A percentile compares a stretch with the other conserved stretches of the same genome.
Conservation (phyloP, 2,113 vertebrate species). For the Mobula birostris region DNA sequence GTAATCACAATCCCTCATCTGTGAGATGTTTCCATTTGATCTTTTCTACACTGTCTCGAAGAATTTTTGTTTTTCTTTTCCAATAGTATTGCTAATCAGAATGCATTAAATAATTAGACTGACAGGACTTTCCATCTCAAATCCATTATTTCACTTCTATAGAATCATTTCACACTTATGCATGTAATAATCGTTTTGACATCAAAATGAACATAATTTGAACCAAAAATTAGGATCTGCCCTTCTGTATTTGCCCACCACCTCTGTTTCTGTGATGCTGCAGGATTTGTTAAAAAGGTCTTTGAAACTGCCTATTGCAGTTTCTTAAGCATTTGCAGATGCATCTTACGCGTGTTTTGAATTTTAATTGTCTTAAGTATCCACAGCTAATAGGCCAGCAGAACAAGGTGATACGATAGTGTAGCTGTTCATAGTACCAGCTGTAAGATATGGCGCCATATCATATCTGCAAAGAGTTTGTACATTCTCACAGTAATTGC, state of each 20-base stretch:
- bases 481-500: no score
- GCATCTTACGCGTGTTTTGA: background rate
- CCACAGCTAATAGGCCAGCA: background rate
- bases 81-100: no score
- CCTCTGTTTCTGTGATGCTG: background rate
- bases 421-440: no score
- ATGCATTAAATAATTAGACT: background rate
- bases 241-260: background rate
- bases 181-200: background rate
- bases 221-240: background rate
- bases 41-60: no score
- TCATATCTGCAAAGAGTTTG: no score
- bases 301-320: background rate
- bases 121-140: background rate
- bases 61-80: no score
- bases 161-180: background rate
- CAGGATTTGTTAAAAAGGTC: background rate
- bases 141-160: background rate
- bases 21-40: no score
- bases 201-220: background rate
- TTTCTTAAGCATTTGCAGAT: background rate
- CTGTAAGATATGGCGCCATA: no score
- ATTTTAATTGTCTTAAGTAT: background rate
- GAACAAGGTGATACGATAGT: no score
- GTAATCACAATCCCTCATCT: no score